Percentiles rank a stretch among this genome's conserved stretches.
Evolutionary conservation across 2,888 invertebrate species (phyloP).

Genomic region (Drymonia ruficornis): DNA sequence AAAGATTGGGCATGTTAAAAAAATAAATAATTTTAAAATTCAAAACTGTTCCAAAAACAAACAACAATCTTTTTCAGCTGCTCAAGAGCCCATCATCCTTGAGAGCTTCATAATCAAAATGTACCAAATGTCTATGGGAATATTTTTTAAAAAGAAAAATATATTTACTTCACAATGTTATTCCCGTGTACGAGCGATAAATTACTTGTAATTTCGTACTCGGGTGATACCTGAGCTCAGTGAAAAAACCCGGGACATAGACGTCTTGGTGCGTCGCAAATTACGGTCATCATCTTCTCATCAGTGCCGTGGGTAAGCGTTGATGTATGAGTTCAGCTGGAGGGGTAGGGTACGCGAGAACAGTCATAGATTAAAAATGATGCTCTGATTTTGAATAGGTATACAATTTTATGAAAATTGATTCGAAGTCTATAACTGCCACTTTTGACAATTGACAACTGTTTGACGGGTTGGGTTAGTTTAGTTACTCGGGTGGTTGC

Average conservation of each 20-base stretch:
- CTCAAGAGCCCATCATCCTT: no score
- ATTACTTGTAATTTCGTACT: slow-evolving; percentile 83
- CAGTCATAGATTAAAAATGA: slow-evolving; percentile 27
- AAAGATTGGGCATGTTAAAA: no score
- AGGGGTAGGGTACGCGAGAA: slow-evolving; percentile 47
- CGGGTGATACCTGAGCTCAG: slow-evolving; percentile 82
- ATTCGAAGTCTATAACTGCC: no score
- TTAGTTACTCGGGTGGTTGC: no score
- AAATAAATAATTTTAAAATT: no score
- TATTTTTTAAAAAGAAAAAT: slow-evolving; percentile 44
- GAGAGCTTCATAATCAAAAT: slow-evolving; percentile 29
- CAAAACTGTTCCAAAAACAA: slow-evolving; percentile 5
- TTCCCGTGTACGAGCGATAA: slow-evolving; percentile 74
- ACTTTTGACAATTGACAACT: no score
- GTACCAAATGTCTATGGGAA: slow-evolving; percentile 45
- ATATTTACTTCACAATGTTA: slow-evolving; percentile 56
- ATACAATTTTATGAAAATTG: no score
- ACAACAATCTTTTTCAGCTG: background rate
- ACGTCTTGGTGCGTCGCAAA: slow-evolving; percentile 85
- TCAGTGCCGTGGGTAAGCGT: slow-evolving; percentile 80
- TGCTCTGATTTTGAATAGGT: slow-evolving; percentile 7
- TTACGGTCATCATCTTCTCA: slow-evolving; percentile 85
- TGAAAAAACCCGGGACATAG: slow-evolving; percentile 84
- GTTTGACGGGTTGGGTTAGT: no score
- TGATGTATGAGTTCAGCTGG: slow-evolving; percentile 76